Conservation (phyloP, 2,797 vertebrate genomes). For the Scolopax bukidnonensis region DNA sequence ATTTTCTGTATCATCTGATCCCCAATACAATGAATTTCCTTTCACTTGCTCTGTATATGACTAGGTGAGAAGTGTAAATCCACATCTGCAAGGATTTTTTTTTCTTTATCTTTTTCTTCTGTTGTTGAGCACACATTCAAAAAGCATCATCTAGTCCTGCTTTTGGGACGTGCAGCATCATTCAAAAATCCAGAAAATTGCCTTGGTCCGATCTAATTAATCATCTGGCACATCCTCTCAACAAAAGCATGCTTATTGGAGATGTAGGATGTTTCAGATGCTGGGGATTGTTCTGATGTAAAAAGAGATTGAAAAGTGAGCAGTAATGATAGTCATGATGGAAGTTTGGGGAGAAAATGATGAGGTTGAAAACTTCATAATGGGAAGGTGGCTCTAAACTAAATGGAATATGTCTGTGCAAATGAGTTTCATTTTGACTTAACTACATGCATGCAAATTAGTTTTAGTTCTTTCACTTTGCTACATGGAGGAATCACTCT, state of each 20-base stretch:
- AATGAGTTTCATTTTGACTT: not conserved
- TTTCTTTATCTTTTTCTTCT: not conserved
- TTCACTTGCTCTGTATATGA: not conserved
- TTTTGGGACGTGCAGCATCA: not conserved
- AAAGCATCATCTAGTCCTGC: not conserved
- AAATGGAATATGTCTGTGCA: not conserved
- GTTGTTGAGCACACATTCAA: not conserved
- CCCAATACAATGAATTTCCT: not conserved
- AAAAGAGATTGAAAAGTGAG: not conserved
- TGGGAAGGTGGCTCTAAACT: not conserved
- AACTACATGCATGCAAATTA: not conserved
- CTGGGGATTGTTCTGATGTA: not conserved
- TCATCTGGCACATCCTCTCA: not conserved
- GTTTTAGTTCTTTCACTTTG: not conserved
- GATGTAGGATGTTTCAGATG: not conserved
- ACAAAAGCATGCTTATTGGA: not conserved
- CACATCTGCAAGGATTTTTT: not conserved
- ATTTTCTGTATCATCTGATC: not conserved
- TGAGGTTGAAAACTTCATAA: not conserved
- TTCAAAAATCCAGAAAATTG: not conserved
- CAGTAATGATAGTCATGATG: not conserved
- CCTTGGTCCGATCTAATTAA: not conserved
- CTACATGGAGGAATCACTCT: not conserved
- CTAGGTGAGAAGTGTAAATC: not conserved
- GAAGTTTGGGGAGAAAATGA: not conserved